These are phyloP conservation scores for Pedicia rivosa DNA, from an alignment of 2,888 invertebrate species.

Conservation along the genomic window DNA sequence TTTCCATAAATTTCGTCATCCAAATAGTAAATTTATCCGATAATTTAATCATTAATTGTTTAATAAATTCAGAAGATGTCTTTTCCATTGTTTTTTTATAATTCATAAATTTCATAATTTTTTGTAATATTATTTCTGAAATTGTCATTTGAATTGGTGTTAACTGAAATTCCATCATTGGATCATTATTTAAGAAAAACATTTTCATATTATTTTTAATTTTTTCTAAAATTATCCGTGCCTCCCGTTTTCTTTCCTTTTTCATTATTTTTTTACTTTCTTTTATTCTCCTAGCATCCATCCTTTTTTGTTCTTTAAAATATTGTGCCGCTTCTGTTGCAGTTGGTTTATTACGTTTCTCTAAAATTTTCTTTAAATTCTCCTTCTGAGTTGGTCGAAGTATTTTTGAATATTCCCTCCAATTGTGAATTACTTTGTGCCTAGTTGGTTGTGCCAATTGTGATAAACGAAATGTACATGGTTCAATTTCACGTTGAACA, in stretches of 20 bases:
- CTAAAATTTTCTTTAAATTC: conserved; percentile 17
- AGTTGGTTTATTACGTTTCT: conserved; percentile 13
- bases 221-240: neutral
- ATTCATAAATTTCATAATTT: too few relatives aligned
- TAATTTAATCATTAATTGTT: too few relatives aligned
- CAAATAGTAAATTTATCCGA: too few relatives aligned
- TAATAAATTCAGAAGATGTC: too few relatives aligned
- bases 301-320: neutral
- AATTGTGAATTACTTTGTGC: conserved; percentile 17
- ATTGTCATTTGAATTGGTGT: too few relatives aligned
- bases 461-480: conserved; percentile 23
- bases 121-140: too few relatives aligned
- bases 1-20: too few relatives aligned
- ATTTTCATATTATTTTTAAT: neutral
- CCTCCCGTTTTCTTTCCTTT: neutral
- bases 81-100: too few relatives aligned
- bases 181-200: neutral
- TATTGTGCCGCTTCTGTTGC: conserved; percentile 20
- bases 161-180: too few relatives aligned
- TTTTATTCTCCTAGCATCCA: neutral
- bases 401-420: conserved; percentile 15
- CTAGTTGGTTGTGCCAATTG: conserved; percentile 20
- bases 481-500: neutral
- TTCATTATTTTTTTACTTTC: neutral
- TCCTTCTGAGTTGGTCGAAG: conserved; percentile 17